Base-by-base conservation (phyloP, 2,888 invertebrate species). In the Lasioglossum vierecki region DNA sequence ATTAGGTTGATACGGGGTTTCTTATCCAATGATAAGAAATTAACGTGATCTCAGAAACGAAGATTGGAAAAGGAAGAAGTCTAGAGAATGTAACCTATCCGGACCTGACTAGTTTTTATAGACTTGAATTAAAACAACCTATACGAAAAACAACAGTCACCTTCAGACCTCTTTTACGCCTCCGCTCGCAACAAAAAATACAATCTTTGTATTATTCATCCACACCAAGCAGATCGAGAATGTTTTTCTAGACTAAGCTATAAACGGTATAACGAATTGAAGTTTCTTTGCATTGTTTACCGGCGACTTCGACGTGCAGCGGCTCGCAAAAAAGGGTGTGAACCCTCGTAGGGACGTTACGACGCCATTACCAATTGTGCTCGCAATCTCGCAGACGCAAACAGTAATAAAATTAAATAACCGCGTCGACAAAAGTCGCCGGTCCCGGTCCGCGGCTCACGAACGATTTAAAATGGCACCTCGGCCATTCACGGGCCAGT, bases 311-410 rank as follows among this genome's bases (percentile, higher is more conserved):
- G 35, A 8, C 68, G 68, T 18, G 30, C 15, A 39, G 39, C 39
- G 35, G 9, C 68, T 41, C 22, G 18, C 11, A n/a, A 68, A 41
- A 68, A 41, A 71, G n/a, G 70, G 49, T 72, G 49, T 22, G 46
- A 30, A 49, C 11, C 11, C 22, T 11, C 46, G 15, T 15, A n/a
- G 46, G 26, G 18, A 4, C 30, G 26, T 44, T 44, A 46, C 68
- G 44, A 44, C 70, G 13, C 30, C 44, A 49, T 72, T 30, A 49
- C 30, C 72, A 49, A 72, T 72, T 72, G 72, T 49, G 26, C 5
- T 77, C 49, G 77, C 70, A 53, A 77, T 68, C 77, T 49, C 70
- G 9, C 44, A 30, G 70, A 70, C 35, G 30, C n/a, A 77, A 68
- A 77, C 41, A 68, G 66, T 35, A 35, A 30, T 68, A 39, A 68